A percentile compares a stretch with the other conserved stretches of the same genome.
These are phyloP conservation scores for Scomber scombrus DNA, from an alignment of 2,113 vertebrate genomes.

Conservation along the genomic window DNA sequence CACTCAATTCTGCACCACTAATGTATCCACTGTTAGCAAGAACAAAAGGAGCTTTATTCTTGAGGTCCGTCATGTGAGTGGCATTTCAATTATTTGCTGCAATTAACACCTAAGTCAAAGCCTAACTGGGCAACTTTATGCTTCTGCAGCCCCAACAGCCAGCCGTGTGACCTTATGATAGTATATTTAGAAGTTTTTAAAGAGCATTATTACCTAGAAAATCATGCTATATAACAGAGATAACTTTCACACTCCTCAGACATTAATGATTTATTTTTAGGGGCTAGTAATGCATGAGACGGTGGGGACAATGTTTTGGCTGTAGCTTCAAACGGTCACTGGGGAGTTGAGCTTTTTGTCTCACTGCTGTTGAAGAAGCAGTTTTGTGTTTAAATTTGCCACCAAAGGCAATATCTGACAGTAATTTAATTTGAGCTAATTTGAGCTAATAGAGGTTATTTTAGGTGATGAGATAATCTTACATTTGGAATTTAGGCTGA, in stretches of 20 bases:
- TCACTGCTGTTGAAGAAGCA: background rate
- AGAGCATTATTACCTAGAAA: background rate
- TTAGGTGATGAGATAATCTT: too few relatives aligned
- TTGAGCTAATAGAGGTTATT: too few relatives aligned
- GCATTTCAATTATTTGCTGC: background rate
- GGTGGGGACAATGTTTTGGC: background rate
- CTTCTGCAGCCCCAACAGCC: constrained; percentile 10
- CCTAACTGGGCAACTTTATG: background rate
- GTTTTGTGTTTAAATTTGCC: background rate
- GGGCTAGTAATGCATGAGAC: background rate
- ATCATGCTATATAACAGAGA: background rate
- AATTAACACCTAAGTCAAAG: background rate
- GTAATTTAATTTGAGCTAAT: too few relatives aligned
- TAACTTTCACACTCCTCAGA: background rate
- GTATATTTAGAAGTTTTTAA: background rate
- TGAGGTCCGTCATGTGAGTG: background rate
- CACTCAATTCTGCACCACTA: background rate
- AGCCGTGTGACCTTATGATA: background rate
- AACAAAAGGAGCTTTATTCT: constrained; percentile 2
- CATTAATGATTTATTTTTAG: background rate
- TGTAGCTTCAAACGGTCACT: background rate
- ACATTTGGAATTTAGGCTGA: too few relatives aligned
- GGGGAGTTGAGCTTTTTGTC: background rate
- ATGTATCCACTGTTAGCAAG: background rate
- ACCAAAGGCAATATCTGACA: too few relatives aligned